Evolutionary conservation across 2,888 invertebrate genomes (phyloP).

Genomic region (Brassicogethes aeneus): DNA sequence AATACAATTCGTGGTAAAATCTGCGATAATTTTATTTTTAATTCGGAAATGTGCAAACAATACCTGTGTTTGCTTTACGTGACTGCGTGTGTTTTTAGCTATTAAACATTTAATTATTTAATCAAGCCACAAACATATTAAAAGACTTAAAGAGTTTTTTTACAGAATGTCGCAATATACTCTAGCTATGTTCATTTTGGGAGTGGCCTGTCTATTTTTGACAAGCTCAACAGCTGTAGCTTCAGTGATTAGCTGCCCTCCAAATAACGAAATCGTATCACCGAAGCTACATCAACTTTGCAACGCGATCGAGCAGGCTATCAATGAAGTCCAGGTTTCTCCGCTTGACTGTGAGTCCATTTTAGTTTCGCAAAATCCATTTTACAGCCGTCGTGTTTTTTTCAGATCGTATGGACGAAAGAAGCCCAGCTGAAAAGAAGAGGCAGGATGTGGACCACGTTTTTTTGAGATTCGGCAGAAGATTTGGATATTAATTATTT

Average conservation of each 20-base stretch:
- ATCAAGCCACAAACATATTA: too few species aligned
- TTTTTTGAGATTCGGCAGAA: constrained; percentile 79
- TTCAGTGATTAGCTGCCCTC: constrained; percentile 27
- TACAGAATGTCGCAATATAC: constrained; percentile 21
- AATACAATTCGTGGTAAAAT: too few species aligned
- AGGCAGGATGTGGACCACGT: constrained; percentile 86
- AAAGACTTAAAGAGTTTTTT: too few species aligned
- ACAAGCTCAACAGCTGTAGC: constrained; percentile 15
- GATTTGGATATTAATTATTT: constrained; percentile 32
- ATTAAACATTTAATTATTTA: too few species aligned
- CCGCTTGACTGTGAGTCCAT: constrained; percentile 23
- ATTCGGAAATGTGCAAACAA: too few species aligned
- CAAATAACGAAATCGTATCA: constrained; percentile 20
- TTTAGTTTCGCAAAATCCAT: not conserved
- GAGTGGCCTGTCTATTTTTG: constrained; percentile 16
- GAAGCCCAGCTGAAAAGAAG: constrained; percentile 36
- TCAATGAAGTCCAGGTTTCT: constrained; percentile 22
- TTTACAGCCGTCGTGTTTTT: not conserved
- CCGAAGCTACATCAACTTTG: constrained; percentile 25
- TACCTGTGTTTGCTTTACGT: too few species aligned
- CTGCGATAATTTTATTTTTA: too few species aligned
- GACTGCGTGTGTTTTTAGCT: too few species aligned
- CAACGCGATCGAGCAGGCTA: constrained; percentile 24
- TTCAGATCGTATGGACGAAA: constrained; percentile 16
- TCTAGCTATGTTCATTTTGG: constrained; percentile 15